A percentile compares a stretch with the other conserved stretches of the same genome.
These are phyloP conservation scores for Zaprionus taronus DNA, from an alignment of 1,140 invertebrate species.

Conservation along the genomic window DNA sequence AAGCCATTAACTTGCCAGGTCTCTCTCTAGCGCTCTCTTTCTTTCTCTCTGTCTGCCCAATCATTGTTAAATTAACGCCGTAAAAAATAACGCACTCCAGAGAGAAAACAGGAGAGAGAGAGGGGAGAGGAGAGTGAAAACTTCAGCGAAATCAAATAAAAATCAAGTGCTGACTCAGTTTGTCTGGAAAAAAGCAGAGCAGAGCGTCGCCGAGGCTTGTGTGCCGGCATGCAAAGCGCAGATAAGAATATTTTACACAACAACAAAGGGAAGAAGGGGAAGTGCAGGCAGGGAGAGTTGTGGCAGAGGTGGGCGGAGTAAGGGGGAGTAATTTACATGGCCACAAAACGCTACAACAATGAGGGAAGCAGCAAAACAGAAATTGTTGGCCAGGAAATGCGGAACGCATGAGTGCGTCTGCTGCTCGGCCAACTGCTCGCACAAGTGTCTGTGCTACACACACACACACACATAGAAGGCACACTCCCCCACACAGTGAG, in stretches of 20 bases:
- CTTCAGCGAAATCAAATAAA: constrained; percentile 77
- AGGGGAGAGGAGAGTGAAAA: constrained; percentile 24
- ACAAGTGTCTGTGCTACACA: constrained; percentile 18
- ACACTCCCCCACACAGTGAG: constrained; percentile 2
- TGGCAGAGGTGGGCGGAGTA: constrained; percentile 9
- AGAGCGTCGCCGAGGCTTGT: constrained; percentile 33
- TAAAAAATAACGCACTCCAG: constrained; percentile 71
- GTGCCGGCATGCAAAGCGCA: constrained; percentile 71
- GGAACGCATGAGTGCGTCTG: constrained; percentile 51
- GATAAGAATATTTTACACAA: constrained; percentile 74
- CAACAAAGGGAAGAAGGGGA: neutral
- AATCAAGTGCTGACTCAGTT: constrained; percentile 80
- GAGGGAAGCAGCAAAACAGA: constrained; percentile 56
- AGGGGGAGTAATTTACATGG: constrained; percentile 68
- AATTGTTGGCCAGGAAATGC: constrained; percentile 43
- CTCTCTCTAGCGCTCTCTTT: neutral
- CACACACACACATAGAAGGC: neutral
- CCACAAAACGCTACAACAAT: constrained; percentile 64
- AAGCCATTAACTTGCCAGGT: constrained; percentile 15
- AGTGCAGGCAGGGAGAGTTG: neutral
- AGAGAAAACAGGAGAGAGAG: constrained; percentile 10
- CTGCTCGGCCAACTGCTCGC: constrained; percentile 28
- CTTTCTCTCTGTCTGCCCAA: constrained; percentile 38
- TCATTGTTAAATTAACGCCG: constrained; percentile 77
- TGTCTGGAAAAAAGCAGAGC: constrained; percentile 59